Percentiles rank a stretch among this genome's conserved stretches.
Evolutionary conservation across 1,140 invertebrate species (phyloP).

Genomic region (Monomorium pharaonis): DNA sequence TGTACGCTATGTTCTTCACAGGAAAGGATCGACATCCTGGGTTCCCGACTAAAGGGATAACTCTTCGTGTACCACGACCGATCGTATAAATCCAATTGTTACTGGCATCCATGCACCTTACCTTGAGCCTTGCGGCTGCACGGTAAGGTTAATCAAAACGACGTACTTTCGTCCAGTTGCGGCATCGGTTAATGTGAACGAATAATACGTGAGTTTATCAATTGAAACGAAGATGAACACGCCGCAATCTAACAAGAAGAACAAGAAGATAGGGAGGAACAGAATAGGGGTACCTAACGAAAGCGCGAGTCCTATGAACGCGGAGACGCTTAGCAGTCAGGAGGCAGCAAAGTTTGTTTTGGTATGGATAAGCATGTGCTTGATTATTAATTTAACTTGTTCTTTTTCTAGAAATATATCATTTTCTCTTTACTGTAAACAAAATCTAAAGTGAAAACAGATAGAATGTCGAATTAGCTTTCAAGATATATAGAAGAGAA

Average conservation of each 20-base stretch:
- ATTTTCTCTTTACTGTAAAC: background rate
- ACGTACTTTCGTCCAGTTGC: background rate
- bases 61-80: background rate
- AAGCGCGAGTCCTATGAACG: constrained; percentile 61
- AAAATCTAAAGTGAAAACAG: background rate
- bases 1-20: no score
- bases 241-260: constrained; percentile 81
- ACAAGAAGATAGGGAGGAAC: constrained; percentile 82
- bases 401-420: background rate
- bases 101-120: background rate
- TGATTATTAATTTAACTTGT: background rate
- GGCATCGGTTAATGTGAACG: background rate
- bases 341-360: constrained; percentile 80
- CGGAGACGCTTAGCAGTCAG: constrained; percentile 76
- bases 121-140: background rate
- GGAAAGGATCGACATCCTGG: background rate
- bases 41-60: background rate
- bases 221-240: constrained; percentile 75
- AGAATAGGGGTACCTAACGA: constrained; percentile 77
- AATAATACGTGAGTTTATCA: background rate
- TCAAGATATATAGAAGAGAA: no score
- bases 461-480: background rate
- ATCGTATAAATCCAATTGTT: background rate
- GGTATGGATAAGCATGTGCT: constrained; percentile 65
- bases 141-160: background rate